Evolutionary conservation across 2,113 vertebrate genomes (phyloP), one percentile per base, ranked within the genome.

Genomic region (Tiliqua scincoides): DNA sequence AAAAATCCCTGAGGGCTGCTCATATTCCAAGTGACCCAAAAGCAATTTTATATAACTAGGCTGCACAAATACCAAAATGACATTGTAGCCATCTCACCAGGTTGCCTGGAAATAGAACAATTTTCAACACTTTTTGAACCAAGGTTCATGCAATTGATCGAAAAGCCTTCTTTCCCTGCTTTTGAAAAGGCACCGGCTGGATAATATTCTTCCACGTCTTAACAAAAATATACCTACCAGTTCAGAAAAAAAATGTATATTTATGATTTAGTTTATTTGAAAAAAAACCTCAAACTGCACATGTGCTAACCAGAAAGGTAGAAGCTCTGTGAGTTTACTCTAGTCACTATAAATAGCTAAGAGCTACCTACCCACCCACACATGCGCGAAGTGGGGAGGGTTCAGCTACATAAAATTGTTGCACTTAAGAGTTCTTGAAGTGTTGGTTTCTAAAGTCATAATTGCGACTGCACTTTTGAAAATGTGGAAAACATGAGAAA

Each of bases 81-180:
- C 82, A 83, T 62, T 74, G 82, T 73, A 43, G 54, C 82, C 71
- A 74, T 84, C 57, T 84, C 82, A 73, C 82, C 71, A 74, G 82
- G 82, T 84, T 74, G 82, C 82, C 57, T 84, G 37, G 82, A 84
- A 84, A 84, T 74, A 84, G 70, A 74, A 84, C 82, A 74, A 84
- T 84, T 84, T 84, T 74, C 82, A n/a, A 43, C 37, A 74, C 57
- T 74, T 63, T 84, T 74, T 74, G 52, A 48, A 74, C 25, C 37
- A 23, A n/a, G 57, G 70, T 63, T 84, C 71, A 63, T 84, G 18
- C 57, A 84, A 62, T 63, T 84, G 82, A 84, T 74, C 11, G 10
- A 84, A 84, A 48, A 48, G 57, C 25, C 35, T n/a, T n/a, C 57
- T 84, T 74, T n/a, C 32, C 37, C 59, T 84, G 54, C 57, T 63